A percentile compares a stretch with the other conserved stretches of the same genome.
Conservation (phyloP, 2,797 vertebrate genomes). For the Neopelma chrysocephalum region DNA sequence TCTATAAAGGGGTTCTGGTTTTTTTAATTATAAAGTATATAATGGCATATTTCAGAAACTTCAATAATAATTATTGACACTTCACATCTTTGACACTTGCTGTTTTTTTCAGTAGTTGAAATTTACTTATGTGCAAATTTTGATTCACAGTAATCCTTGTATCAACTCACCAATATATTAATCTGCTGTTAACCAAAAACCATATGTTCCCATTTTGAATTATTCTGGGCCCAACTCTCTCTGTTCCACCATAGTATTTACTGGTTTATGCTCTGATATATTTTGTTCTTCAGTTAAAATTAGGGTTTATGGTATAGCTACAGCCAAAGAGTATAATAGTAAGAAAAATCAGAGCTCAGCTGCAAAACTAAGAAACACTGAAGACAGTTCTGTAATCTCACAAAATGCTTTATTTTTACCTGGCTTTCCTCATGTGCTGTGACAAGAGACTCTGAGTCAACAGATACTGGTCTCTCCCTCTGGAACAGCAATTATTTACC, state of each 20-base stretch:
- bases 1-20: neutral
- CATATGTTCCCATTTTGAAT: neutral
- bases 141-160: neutral
- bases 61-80: neutral
- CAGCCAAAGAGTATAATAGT: neutral
- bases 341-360: neutral
- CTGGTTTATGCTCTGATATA: neutral
- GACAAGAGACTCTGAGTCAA: neutral
- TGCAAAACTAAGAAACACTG: neutral
- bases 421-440: neutral
- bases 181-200: neutral
- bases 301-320: neutral
- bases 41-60: neutral
- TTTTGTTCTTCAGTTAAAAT: neutral
- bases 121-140: neutral
- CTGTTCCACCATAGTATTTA: neutral
- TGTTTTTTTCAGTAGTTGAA: neutral
- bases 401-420: neutral
- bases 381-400: neutral
- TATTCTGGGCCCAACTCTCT: neutral
- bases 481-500: neutral
- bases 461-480: neutral
- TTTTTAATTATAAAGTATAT: neutral
- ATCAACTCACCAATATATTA: neutral
- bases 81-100: neutral